A percentile compares a stretch with the other conserved stretches of the same genome.
Evolutionary conservation across 2,888 invertebrate genomes (phyloP).

Genomic region (Lysandra bellargus): DNA sequence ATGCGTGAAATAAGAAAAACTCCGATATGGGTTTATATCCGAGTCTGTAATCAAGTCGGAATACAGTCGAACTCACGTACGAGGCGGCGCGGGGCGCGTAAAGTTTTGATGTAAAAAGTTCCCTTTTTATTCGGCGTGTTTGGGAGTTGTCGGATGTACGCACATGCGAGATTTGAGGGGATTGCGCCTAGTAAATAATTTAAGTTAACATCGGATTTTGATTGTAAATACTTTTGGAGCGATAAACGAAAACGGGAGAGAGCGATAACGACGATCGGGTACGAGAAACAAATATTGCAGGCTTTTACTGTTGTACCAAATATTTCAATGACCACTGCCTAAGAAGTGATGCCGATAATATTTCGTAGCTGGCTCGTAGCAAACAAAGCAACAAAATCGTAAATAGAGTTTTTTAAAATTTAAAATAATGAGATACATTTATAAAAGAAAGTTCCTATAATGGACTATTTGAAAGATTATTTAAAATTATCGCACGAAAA

Average conservation of each 20-base stretch:
- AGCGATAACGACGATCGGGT: background rate
- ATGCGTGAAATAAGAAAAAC: slow-evolving; percentile 35
- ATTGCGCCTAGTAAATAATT: slow-evolving; percentile 33
- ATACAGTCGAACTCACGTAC: slow-evolving; percentile 73
- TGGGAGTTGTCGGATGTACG: slow-evolving; percentile 49
- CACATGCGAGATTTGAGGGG: slow-evolving; percentile 32
- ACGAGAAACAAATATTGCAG: background rate
- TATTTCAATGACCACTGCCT: background rate
- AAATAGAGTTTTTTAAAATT: too few species aligned
- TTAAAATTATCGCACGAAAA: background rate
- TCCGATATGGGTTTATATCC: slow-evolving; percentile 34
- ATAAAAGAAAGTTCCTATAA: too few species aligned
- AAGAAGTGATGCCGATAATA: background rate
- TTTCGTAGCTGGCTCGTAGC: background rate
- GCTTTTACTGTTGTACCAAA: background rate
- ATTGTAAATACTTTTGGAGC: slow-evolving; percentile 26
- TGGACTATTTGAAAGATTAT: background rate
- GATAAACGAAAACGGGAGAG: slow-evolving; percentile 22
- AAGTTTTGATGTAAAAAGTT: slow-evolving; percentile 82
- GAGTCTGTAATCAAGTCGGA: slow-evolving; percentile 64
- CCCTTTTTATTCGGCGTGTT: slow-evolving; percentile 68
- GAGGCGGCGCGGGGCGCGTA: slow-evolving; percentile 65
- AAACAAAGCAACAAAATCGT: too few species aligned
- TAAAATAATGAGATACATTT: too few species aligned
- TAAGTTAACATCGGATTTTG: slow-evolving; percentile 31